phyloP scores from a whole-genome alignment of 1,140 invertebrate species.

The Grapholita molesta region DNA sequence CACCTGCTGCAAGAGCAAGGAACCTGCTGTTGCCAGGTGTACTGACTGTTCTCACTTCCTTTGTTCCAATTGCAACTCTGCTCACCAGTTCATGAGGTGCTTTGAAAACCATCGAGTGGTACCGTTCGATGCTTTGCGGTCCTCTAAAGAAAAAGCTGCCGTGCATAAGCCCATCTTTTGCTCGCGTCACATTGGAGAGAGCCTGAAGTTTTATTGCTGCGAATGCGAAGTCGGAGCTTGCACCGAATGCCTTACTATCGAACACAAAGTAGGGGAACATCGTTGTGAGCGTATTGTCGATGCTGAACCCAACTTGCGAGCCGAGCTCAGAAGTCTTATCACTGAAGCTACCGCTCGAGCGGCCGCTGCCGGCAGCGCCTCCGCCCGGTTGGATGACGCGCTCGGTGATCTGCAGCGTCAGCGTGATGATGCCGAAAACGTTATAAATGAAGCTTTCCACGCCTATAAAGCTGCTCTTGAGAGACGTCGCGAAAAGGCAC shows the following conservation, averaged over 20 bases:
- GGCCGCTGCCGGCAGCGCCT: conserved; percentile 86
- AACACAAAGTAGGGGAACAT: conserved; percentile 89
- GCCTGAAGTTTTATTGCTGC: conserved; percentile 89
- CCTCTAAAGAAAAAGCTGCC: conserved; percentile 84
- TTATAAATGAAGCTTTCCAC: conserved; percentile 91
- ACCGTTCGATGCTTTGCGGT: conserved; percentile 90
- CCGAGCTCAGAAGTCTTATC: conserved; percentile 86
- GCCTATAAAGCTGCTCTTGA: conserved; percentile 91
- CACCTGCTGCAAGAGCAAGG: conserved; percentile 93
- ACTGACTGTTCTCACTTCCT: conserved; percentile 96
- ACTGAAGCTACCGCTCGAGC: conserved; percentile 86
- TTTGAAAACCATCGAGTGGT: conserved; percentile 95
- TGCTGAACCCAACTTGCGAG: conserved; percentile 85
- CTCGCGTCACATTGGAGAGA: conserved; percentile 85
- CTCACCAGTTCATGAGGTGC: conserved; percentile 96
- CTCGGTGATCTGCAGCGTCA: conserved; percentile 92
- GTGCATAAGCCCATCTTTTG: conserved; percentile 92
- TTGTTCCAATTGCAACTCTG: conserved; percentile 95
- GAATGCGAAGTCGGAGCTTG: conserved; percentile 91
- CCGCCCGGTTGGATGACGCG: conserved; percentile 84
- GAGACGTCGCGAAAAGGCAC: conserved; percentile 84
- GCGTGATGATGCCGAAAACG: conserved; percentile 89
- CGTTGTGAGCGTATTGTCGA: conserved; percentile 87
- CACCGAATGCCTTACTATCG: conserved; percentile 87
- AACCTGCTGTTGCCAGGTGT: conserved; percentile 94